Base-by-base conservation (phyloP, 2,113 vertebrate species). In the Prunella fulvescens region DNA sequence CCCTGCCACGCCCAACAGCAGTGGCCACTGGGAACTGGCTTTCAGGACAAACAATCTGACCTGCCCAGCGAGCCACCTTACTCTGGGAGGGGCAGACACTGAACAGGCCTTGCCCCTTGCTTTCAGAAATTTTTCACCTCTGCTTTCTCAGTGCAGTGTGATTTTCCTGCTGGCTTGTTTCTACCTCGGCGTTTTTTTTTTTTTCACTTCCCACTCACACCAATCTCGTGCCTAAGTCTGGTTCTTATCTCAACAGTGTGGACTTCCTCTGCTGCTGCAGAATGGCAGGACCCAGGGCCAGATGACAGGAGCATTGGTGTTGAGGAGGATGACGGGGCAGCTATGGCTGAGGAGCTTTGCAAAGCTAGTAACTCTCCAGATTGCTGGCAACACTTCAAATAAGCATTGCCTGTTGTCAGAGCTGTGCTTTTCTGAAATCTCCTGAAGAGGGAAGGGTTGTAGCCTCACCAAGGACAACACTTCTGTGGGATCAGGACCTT, bases 141-240 rank as follows among this genome's bases (percentile, higher is more conserved):
- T 5, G 6, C 71, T 85, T 86, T 82, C 85, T 58, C 84, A 47
- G 70, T 33, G 44, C 37, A 24, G 39, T 47, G 66, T 54, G 81
- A 85, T 92, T 94, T 97, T 90, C 81, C 84, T 61, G 37, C 73
- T 89, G 91, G 79, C 66, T 1, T 9, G 4, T 70, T 91, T 90
- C 91, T 74, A 58, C 42, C 31, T 40, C 1, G 2, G 57, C 45
- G 14, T 16, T 26, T 90, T 85, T 91, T 16, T 26, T 90, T 85
- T 91, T 83, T 79, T 60, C 53, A 17, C 42, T 65, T 62, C 58
- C 14, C 31, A 1, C 81, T 94, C 66, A 58, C 50, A 58, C 42
- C 29, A 13, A 79, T 85, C 60, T 88, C 45, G n/a, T 90, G 84
- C 78, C 84, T 86, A 83, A 70, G 50, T 35, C 77, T 2, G 0